Evolutionary conservation across 2,888 invertebrate species (phyloP).

Genomic region (Drosophila gaucha): DNA sequence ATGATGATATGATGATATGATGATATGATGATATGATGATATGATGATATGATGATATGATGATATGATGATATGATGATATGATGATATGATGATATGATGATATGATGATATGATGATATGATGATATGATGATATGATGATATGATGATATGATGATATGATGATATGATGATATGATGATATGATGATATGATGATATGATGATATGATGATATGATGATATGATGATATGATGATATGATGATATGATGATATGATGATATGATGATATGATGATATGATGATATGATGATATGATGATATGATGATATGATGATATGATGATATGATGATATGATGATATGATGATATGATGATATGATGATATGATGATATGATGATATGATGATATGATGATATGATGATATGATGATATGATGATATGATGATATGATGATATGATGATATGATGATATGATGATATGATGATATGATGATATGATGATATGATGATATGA

Average conservation of each 20-base stretch:
- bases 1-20: slow-evolving; percentile 1
- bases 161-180: slow-evolving; percentile 1
- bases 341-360: background rate
- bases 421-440: too few relatives aligned
- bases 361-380: background rate
- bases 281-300: background rate
- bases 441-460: too few relatives aligned
- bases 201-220: background rate
- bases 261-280: background rate
- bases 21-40: slow-evolving; percentile 4
- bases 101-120: background rate
- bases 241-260: background rate
- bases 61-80: slow-evolving; percentile 1
- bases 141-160: slow-evolving; percentile 1
- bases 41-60: slow-evolving; percentile 2
- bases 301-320: background rate
- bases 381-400: background rate
- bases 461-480: too few relatives aligned
- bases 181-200: background rate
- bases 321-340: background rate
- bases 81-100: slow-evolving; percentile 3
- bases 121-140: background rate
- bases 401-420: too few relatives aligned
- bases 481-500: too few relatives aligned
- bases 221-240: background rate